Evolutionary conservation across 2,888 invertebrate genomes (phyloP), one percentile per base, ranked within the genome.

Genomic region (Blomia tropicalis): DNA sequence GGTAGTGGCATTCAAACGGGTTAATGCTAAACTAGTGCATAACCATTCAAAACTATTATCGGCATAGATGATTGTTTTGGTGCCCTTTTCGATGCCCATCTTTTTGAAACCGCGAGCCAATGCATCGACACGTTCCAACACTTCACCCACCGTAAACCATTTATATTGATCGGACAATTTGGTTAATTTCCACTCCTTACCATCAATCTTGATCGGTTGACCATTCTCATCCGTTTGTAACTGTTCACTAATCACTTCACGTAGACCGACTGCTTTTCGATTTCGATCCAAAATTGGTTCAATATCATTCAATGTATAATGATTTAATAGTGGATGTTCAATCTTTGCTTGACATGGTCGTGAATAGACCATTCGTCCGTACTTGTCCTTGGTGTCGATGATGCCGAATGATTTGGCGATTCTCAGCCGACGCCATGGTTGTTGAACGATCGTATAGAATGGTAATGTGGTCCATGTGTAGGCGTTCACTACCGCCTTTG

Each of bases 31-130:
- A 43, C 43, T 29, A 36, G 31, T 32, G 5, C 53, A 41, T 4
- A 43, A 29, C 62, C 62, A 62, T 32, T 62, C 62, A 4, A 62
- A 30, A 14, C 58, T 58, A 32, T 43, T 62, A 22, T 62, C 62
- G 7, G 62, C 62, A 44, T 44, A 62, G 14, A 62, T 58, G 5
- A 62, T 36, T 31, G 58, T 58, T 62, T 62, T 62, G 32, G 43
- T 44, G 5, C 59, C 59, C 22, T 47, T 59, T 32, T 58, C 58
- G 25, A 62, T 43, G 4, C 62, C 62, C 5, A 58, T 22, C 4
- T 44, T 22, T 43, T 58, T 22, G 23, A 62, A 32, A 2, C 62
- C 62, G 29, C 58, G 43, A 29, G 62, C 58, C 7, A 62, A 47
- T 25, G 58, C 58, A 22, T 62, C 62, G 1, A 58, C 62, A 14